phyloP scores from a whole-genome alignment of 2,888 invertebrate genomes.

The Vanessa cardui region DNA sequence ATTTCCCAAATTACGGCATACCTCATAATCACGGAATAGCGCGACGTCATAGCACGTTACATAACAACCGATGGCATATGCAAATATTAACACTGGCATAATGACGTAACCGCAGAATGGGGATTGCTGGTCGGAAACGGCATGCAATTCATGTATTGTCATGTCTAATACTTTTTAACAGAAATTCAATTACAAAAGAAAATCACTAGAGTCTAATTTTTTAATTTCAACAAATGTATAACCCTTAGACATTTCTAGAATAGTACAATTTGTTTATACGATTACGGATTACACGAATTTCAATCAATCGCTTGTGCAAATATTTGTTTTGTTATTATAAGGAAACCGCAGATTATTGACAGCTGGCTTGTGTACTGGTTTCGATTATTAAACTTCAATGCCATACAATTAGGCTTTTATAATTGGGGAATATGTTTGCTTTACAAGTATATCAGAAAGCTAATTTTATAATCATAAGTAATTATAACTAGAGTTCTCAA shows the following conservation, averaged over 20 bases:
- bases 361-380: conserved; percentile 1
- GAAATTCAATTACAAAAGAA: neutral
- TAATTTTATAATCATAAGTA: too few species aligned
- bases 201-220: neutral
- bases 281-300: neutral
- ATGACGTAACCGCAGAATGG: conserved; percentile 75
- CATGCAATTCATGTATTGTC: conserved; percentile 8
- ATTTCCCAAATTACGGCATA: conserved; percentile 30
- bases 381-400: conserved; percentile 1
- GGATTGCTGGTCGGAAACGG: conserved; percentile 54
- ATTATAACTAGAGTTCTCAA: too few species aligned
- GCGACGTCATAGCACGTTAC: conserved; percentile 38
- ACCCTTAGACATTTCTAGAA: too few species aligned
- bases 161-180: neutral
- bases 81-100: conserved; percentile 76
- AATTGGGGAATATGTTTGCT: neutral
- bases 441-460: neutral
- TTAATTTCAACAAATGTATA: too few species aligned
- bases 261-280: too few species aligned
- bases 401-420: neutral
- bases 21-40: conserved; percentile 35
- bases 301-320: neutral
- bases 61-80: conserved; percentile 42
- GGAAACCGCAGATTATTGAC: conserved; percentile 5
- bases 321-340: neutral